These are phyloP conservation scores for Euglossa dilemma DNA, from an alignment of 1,140 invertebrate genomes.

Conservation along the genomic window DNA sequence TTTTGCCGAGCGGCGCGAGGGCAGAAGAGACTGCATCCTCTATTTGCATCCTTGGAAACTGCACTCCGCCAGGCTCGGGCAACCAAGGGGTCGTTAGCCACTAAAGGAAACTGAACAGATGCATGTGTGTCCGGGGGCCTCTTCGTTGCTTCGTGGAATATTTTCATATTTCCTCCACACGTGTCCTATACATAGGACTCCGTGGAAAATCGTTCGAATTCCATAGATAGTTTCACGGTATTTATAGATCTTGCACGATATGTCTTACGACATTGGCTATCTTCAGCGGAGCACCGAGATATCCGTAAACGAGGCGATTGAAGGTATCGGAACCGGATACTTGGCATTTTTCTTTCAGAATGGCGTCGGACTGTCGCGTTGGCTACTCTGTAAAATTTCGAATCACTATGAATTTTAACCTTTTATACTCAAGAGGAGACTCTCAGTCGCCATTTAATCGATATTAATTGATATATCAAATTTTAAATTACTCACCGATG, in stretches of 20 bases:
- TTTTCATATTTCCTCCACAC: conserved; percentile 2
- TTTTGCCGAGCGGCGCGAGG: conserved; percentile 52
- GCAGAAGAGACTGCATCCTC: conserved; percentile 44
- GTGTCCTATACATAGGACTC: background rate
- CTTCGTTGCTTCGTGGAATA: conserved; percentile 4
- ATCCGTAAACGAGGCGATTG: background rate
- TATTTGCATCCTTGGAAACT: conserved; percentile 61
- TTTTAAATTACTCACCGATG: too few relatives aligned
- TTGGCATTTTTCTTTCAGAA: too few relatives aligned
- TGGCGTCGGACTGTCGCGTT: too few relatives aligned
- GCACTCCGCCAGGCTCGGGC: background rate
- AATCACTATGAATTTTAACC: too few relatives aligned
- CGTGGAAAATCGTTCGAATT: conserved; percentile 26
- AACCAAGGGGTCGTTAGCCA: conserved; percentile 20
- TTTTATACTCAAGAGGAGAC: too few relatives aligned
- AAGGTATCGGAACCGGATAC: background rate
- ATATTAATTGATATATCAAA: too few relatives aligned
- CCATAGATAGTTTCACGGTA: conserved; percentile 4
- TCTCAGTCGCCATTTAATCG: too few relatives aligned
- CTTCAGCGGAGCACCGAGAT: background rate
- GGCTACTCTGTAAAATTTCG: too few relatives aligned
- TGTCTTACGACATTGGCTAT: conserved; percentile 14
- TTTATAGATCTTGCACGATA: conserved; percentile 26
- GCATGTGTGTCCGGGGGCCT: background rate
- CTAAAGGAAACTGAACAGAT: conserved; percentile 38